A percentile compares a stretch with the other conserved stretches of the same genome.
phyloP scores from a whole-genome alignment of 2,113 vertebrate species.

The Zosterops hypoxanthus region DNA sequence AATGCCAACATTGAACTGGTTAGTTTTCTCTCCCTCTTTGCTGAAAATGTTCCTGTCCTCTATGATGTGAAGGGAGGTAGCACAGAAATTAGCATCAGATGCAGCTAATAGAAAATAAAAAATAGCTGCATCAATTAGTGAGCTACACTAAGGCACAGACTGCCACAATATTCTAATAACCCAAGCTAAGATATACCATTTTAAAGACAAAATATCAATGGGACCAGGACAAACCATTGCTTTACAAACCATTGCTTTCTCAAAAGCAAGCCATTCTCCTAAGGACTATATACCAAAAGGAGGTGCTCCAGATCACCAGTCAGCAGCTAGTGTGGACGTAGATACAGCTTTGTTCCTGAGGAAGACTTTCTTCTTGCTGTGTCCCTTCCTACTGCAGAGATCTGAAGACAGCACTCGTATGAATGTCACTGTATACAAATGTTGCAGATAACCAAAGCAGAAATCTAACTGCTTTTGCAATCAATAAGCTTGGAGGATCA shows the following conservation, averaged over 20 bases:
- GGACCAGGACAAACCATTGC: not conserved
- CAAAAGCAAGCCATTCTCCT: not conserved
- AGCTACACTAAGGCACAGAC: not conserved
- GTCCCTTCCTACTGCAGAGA: not conserved
- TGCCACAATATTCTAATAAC: not conserved
- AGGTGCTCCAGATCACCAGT: not conserved
- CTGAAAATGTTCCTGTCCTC: not conserved
- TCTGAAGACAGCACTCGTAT: not conserved
- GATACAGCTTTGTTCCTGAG: not conserved
- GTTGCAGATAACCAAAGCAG: not conserved
- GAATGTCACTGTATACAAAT: not conserved
- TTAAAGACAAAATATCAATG: constrained; percentile 17
- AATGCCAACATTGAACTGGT: not conserved
- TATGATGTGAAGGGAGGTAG: not conserved
- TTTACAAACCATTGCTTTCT: not conserved
- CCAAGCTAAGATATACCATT: not conserved
- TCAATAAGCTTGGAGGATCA: not conserved
- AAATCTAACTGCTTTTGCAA: not conserved
- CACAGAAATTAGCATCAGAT: not conserved
- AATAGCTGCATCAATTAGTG: not conserved
- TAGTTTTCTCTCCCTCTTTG: not conserved
- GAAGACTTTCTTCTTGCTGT: not conserved
- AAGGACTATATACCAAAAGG: not conserved
- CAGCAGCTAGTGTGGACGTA: not conserved
- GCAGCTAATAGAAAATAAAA: not conserved